Evolutionary conservation across 2,113 vertebrate genomes (phyloP).

Genomic region (Oostethus manadensis): DNA sequence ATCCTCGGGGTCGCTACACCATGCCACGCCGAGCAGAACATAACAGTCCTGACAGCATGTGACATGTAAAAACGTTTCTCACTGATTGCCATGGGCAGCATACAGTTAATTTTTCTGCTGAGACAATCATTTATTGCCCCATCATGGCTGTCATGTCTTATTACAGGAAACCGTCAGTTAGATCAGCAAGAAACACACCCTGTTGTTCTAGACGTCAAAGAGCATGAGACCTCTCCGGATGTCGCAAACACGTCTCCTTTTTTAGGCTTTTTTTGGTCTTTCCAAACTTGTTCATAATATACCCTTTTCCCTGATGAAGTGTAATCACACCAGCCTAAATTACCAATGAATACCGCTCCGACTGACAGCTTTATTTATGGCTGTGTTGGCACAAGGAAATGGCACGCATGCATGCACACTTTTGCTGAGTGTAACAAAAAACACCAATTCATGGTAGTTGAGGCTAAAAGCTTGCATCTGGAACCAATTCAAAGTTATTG

Average conservation of each 20-base stretch:
- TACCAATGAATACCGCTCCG: slow-evolving; percentile 9
- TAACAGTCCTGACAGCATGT: slow-evolving; percentile 12
- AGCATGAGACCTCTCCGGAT: slow-evolving; percentile 4
- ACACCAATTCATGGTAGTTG: neutral
- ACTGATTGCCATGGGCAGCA: slow-evolving; percentile 38
- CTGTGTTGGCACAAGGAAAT: neutral
- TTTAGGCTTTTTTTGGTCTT: too few species aligned
- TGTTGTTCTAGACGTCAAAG: slow-evolving; percentile 35
- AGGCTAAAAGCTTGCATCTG: slow-evolving; percentile 34
- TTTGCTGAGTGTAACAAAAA: neutral
- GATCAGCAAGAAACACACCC: slow-evolving; percentile 37
- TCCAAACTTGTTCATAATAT: slow-evolving; percentile 19
- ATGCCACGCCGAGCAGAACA: too few species aligned
- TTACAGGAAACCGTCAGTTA: slow-evolving; percentile 56
- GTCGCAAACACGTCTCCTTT: slow-evolving; percentile 29
- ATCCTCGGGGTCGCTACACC: too few species aligned
- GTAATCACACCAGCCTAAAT: slow-evolving; percentile 39
- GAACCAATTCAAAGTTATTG: slow-evolving; percentile 26
- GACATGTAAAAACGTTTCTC: slow-evolving; percentile 30
- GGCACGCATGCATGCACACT: neutral
- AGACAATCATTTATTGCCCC: slow-evolving; percentile 46
- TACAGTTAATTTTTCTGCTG: slow-evolving; percentile 48
- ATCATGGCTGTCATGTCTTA: slow-evolving; percentile 48
- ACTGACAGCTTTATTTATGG: slow-evolving; percentile 13
- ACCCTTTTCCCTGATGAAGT: slow-evolving; percentile 27